These are phyloP conservation scores for Raillietiella orientalis DNA, from an alignment of 2,888 invertebrate genomes.

Conservation along the genomic window DNA sequence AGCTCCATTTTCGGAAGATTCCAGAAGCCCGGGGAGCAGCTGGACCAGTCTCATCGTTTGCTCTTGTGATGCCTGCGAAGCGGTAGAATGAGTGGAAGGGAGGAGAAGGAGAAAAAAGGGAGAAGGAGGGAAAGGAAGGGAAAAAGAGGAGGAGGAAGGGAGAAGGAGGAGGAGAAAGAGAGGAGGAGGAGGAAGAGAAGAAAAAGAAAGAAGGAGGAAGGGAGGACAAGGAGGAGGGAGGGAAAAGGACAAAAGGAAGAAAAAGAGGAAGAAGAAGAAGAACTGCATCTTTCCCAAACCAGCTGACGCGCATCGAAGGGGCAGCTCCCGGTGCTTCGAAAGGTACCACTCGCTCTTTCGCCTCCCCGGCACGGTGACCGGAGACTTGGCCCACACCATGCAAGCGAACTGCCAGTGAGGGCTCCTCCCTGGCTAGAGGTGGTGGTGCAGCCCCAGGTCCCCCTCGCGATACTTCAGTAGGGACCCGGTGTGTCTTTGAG, in stretches of 20 bases:
- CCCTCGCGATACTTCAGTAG: too few species aligned
- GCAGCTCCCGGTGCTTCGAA: background rate
- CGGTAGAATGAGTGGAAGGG: slow-evolving; percentile 2
- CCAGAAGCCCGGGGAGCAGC: too few species aligned
- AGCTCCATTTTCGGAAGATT: too few species aligned
- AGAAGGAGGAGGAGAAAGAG: slow-evolving; percentile 7
- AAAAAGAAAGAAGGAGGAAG: slow-evolving; percentile 4
- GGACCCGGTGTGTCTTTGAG: too few species aligned
- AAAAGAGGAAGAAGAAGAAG: slow-evolving; percentile 3
- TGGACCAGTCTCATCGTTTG: too few species aligned
- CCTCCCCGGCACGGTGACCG: slow-evolving; percentile 9
- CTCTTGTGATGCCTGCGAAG: too few species aligned
- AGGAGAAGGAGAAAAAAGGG: slow-evolving; percentile 5
- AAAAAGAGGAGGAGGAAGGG: slow-evolving; percentile 6
- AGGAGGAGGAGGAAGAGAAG: slow-evolving; percentile 2
- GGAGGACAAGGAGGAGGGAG: too few species aligned
- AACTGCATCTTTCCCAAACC: too few species aligned
- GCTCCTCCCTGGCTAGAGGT: slow-evolving; percentile 3
- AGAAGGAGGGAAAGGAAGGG: slow-evolving; percentile 4
- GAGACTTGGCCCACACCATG: too few species aligned
- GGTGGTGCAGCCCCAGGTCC: slow-evolving; percentile 1
- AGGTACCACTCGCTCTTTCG: slow-evolving; percentile 18
- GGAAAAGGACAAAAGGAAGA: slow-evolving; percentile 5
- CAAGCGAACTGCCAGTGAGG: too few species aligned
- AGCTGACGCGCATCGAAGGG: too few species aligned